Evolutionary conservation across 2,113 vertebrate species (phyloP), one percentile per base, ranked within the genome.

Genomic region (Mustelus asterias): DNA sequence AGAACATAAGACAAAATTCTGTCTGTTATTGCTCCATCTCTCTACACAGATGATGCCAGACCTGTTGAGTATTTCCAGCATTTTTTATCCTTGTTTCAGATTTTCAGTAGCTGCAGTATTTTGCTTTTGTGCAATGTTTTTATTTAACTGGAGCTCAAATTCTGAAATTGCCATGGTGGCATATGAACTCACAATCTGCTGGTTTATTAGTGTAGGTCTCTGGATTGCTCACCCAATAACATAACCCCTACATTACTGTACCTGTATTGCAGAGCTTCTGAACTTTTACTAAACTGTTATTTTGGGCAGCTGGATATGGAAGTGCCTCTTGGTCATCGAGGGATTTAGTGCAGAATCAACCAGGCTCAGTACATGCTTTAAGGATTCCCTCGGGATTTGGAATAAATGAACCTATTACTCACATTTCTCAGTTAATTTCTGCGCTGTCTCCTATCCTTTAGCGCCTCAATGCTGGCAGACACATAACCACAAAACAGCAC

Each of bases 341-440:
- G 88, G 88, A 60, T 90, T 90, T 90, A 90, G 48, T 54, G 16
- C 88, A 90, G 54, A 90, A 60, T 24, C 29, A 90, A 90, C 88
- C 88, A 90, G 83, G 93, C 85, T 96, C 80, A 88, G 44, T 96
- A 95, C 95, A 96, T 96, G 96, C 65, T 85, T 96, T 96, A 95
- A 96, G 95, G 67, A 78, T 96, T 88, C 96, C 88, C 96, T 44
- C n/a, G 89, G 96, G 96, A 92, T 92, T 95, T n/a, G 76, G 60
- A 72, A 95, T 93, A 89, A 96, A 96, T 88, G 80, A 76, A 58
- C 96, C 96, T 96, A 96, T 96, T 96, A 96, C 96, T 96, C 96
- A 96, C 96, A 96, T 96, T 96, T 96, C 96, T 97, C 96, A 96
- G 96, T 97, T 97, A 96, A 96, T 97, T 96, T 96, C n/a, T 60